Percentiles rank a stretch among this genome's conserved stretches.
Conservation (phyloP, 1,140 invertebrate species). For the Listronotus oregonensis region DNA sequence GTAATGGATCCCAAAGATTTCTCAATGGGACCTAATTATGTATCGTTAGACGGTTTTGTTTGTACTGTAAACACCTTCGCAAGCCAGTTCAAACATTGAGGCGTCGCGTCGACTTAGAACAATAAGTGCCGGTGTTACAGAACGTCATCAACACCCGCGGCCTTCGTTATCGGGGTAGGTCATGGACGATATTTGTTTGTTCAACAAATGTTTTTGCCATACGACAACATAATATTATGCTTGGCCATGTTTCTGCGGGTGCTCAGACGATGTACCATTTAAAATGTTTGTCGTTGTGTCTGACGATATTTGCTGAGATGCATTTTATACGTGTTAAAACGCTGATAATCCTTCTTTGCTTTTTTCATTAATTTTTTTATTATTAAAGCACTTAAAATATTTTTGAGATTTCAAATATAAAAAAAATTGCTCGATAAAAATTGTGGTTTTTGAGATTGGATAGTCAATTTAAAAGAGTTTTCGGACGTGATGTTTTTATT, state of each 20-base stretch:
- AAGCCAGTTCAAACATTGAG: slow-evolving; percentile 14
- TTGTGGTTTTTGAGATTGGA: too few relatives aligned
- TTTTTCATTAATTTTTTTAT: too few relatives aligned
- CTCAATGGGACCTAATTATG: slow-evolving; percentile 9
- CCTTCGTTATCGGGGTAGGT: slow-evolving; percentile 19
- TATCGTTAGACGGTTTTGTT: slow-evolving; percentile 8
- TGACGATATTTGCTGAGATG: slow-evolving; percentile 6
- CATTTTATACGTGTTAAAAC: background rate
- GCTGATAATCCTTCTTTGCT: too few relatives aligned
- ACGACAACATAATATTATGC: slow-evolving; percentile 15
- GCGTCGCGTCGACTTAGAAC: slow-evolving; percentile 7
- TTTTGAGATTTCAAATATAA: too few relatives aligned
- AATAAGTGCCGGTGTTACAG: slow-evolving; percentile 12
- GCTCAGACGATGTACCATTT: background rate
- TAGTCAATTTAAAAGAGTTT: too few relatives aligned
- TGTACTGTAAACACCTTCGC: slow-evolving; percentile 16
- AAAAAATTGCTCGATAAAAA: too few relatives aligned
- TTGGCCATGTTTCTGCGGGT: slow-evolving; percentile 5
- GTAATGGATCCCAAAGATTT: slow-evolving; percentile 10
- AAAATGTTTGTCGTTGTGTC: slow-evolving; percentile 10
- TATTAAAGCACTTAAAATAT: too few relatives aligned
- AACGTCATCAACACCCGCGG: slow-evolving; percentile 10
- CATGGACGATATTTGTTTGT: slow-evolving; percentile 19
- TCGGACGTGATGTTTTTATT: too few relatives aligned
- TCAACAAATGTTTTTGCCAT: slow-evolving; percentile 16